Conservation (phyloP, 2,113 vertebrate species). For the Pandion haliaetus region DNA sequence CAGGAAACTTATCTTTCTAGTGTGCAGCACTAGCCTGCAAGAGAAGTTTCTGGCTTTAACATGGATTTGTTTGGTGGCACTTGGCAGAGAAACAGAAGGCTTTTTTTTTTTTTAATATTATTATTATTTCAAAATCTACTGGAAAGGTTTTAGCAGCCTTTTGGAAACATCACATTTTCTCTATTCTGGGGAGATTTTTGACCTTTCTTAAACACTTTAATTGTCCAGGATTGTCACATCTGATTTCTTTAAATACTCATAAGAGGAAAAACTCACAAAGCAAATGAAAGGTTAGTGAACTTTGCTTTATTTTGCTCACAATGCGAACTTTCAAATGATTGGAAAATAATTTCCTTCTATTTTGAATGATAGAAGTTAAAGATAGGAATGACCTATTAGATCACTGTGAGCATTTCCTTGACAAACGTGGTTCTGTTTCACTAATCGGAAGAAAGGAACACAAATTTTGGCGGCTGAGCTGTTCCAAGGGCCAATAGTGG, state of each 20-base stretch:
- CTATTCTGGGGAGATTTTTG: conserved; percentile 22
- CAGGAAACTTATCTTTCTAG: conserved; percentile 54
- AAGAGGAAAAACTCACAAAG: conserved; percentile 23
- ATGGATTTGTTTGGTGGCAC: background rate
- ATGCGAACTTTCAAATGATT: conserved; percentile 13
- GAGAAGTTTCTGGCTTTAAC: conserved; percentile 15
- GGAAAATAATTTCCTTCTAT: conserved; percentile 42
- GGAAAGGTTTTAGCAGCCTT: conserved; percentile 18
- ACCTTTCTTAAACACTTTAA: conserved; percentile 36
- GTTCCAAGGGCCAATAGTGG: background rate
- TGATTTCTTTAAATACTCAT: conserved; percentile 41
- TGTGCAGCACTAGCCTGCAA: background rate
- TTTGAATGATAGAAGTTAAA: conserved; percentile 55
- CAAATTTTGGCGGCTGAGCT: background rate
- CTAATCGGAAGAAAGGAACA: background rate
- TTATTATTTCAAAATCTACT: conserved; percentile 59
- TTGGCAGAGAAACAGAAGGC: conserved; percentile 4
- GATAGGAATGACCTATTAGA: conserved; percentile 71
- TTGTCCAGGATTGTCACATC: conserved; percentile 40
- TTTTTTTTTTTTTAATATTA: background rate
- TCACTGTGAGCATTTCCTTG: conserved; percentile 12
- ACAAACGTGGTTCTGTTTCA: background rate
- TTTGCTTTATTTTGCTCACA: conserved; percentile 54
- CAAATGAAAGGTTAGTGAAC: conserved; percentile 29
- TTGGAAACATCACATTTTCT: conserved; percentile 13